phyloP scores from a whole-genome alignment of 2,113 vertebrate species.

The Microtus oregoni region DNA sequence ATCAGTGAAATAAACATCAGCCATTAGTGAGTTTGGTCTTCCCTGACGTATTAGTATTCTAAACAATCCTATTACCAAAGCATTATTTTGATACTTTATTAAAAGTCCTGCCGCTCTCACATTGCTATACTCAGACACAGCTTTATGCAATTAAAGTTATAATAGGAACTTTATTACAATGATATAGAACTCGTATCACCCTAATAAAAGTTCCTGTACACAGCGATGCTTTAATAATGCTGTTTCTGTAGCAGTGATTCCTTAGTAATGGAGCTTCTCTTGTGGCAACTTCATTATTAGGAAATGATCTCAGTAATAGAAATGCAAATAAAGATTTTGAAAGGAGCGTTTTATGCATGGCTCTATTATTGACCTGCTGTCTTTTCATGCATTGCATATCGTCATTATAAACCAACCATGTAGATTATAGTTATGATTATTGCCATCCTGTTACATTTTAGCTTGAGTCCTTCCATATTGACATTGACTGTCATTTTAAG shows the following conservation, averaged over 20 bases:
- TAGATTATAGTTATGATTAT: slow-evolving; percentile 61
- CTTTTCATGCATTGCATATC: slow-evolving; percentile 66
- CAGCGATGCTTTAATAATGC: slow-evolving; percentile 72
- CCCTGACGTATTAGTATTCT: slow-evolving; percentile 72
- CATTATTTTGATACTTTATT: slow-evolving; percentile 81
- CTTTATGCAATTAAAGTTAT: slow-evolving; percentile 74
- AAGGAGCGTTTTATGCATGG: slow-evolving; percentile 61
- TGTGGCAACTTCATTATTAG: slow-evolving; percentile 80
- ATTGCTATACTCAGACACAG: slow-evolving; percentile 68
- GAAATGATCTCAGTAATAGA: slow-evolving; percentile 78
- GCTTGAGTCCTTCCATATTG: slow-evolving; percentile 62
- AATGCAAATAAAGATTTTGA: slow-evolving; percentile 77
- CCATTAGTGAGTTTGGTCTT: slow-evolving; percentile 72
- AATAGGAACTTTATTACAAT: slow-evolving; percentile 80
- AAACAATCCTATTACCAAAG: slow-evolving; percentile 78
- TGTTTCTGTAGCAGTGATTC: slow-evolving; percentile 75
- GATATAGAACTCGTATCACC: slow-evolving; percentile 74
- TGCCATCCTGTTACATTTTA: slow-evolving; percentile 60
- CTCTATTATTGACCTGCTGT: slow-evolving; percentile 71
- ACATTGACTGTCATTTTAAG: slow-evolving; percentile 71
- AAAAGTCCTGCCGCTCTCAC: slow-evolving; percentile 73
- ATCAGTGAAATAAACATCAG: slow-evolving; percentile 67
- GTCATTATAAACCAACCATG: slow-evolving; percentile 62
- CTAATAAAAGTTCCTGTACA: slow-evolving; percentile 74
- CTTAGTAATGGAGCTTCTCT: slow-evolving; percentile 72